A percentile compares a stretch with the other conserved stretches of the same genome.
These are phyloP conservation scores for Oxytorus armatus DNA, from an alignment of 2,888 invertebrate species.

Conservation along the genomic window DNA sequence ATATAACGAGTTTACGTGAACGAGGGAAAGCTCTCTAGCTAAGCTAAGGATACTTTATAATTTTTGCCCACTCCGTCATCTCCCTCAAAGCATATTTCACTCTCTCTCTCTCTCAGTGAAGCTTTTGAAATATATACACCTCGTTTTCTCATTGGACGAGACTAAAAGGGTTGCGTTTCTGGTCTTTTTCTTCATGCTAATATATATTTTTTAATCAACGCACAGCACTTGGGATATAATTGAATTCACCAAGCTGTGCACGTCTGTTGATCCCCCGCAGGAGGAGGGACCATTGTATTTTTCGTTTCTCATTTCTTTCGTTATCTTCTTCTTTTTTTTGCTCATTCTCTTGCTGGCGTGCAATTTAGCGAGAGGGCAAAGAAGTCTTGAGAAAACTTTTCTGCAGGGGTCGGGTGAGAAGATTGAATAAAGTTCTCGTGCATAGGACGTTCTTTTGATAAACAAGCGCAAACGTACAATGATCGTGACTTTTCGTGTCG, in stretches of 20 bases:
- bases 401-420: slow-evolving; percentile 15
- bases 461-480: not conserved
- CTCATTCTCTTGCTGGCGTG: slow-evolving; percentile 19
- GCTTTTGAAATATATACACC: slow-evolving; percentile 57
- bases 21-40: slow-evolving; percentile 14
- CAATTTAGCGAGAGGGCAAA: slow-evolving; percentile 24
- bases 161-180: slow-evolving; percentile 51
- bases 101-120: slow-evolving; percentile 29
- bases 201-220: slow-evolving; percentile 59
- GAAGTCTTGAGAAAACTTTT: slow-evolving; percentile 18
- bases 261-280: too few relatives aligned
- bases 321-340: slow-evolving; percentile 5
- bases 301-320: slow-evolving; percentile 13
- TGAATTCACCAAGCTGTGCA: slow-evolving; percentile 45
- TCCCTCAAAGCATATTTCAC: slow-evolving; percentile 1
- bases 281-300: slow-evolving; percentile 28
- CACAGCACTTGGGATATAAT: slow-evolving; percentile 45
- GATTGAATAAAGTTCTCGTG: slow-evolving; percentile 55
- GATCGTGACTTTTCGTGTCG: slow-evolving; percentile 29
- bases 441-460: not conserved
- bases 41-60: slow-evolving; percentile 69
- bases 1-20: not conserved
- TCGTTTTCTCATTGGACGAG: slow-evolving; percentile 41
- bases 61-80: slow-evolving; percentile 49
- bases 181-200: slow-evolving; percentile 5